Evolutionary conservation across 2,888 invertebrate genomes (phyloP).

Genomic region (Hedychridium roseum): DNA sequence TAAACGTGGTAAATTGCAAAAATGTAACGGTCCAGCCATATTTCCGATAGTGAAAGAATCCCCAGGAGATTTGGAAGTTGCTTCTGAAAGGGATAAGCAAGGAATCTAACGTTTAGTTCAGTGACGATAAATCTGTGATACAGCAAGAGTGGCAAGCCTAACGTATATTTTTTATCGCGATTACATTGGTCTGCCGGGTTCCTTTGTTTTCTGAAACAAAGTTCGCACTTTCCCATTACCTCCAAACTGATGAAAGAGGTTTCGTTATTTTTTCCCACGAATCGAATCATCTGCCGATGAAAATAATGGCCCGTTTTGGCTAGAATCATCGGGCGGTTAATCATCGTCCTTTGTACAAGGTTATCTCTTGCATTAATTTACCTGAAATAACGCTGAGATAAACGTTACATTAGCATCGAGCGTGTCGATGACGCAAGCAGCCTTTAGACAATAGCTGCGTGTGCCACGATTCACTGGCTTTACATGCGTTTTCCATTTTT

Average conservation of each 20-base stretch:
- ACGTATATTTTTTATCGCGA: no score
- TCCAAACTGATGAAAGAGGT: no score
- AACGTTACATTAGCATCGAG: constrained; percentile 32
- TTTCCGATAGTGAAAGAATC: no score
- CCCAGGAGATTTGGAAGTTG: no score
- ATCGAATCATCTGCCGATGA: background rate
- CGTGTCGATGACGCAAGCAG: constrained; percentile 29
- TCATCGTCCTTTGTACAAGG: constrained; percentile 26
- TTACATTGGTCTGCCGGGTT: no score
- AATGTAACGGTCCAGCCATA: no score
- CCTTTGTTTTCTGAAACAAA: no score
- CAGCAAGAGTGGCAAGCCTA: no score
- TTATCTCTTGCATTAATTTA: constrained; percentile 28
- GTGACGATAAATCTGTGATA: no score
- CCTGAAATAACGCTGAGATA: constrained; percentile 26
- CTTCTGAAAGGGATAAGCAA: no score
- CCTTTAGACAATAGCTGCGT: constrained; percentile 25
- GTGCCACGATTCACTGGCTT: constrained; percentile 12
- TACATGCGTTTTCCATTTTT: constrained; percentile 15
- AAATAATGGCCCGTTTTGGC: constrained; percentile 21
- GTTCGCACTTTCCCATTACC: no score
- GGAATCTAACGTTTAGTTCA: no score
- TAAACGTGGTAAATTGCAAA: background rate
- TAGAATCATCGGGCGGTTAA: constrained; percentile 13
- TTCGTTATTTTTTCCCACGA: background rate